Conservation (phyloP, 2,113 vertebrate genomes). For the Caranx ignobilis region DNA sequence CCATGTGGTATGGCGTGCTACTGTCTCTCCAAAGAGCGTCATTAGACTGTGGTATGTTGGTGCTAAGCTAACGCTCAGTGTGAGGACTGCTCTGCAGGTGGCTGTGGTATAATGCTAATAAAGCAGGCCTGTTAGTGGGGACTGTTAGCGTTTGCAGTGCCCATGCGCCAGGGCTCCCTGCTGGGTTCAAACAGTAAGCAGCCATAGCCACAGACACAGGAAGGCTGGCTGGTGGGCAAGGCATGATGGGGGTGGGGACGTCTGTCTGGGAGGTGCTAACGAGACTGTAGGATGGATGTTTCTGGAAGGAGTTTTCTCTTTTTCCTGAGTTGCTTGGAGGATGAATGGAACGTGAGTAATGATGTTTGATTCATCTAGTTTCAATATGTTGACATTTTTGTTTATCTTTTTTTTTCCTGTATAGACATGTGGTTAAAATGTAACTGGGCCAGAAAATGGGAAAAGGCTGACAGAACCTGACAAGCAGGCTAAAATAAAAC, state of each 20-base stretch:
- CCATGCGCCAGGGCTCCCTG: slow-evolving; percentile 50
- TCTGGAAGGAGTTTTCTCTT: slow-evolving; percentile 11
- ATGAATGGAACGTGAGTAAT: neutral
- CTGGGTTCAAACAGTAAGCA: slow-evolving; percentile 74
- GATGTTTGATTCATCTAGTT: neutral
- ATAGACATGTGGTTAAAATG: neutral
- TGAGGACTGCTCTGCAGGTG: slow-evolving; percentile 67
- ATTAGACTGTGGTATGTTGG: slow-evolving; percentile 55
- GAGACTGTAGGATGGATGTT: slow-evolving; percentile 33
- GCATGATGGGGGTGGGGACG: slow-evolving; percentile 38
- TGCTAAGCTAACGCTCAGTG: slow-evolving; percentile 60
- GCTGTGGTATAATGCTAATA: slow-evolving; percentile 70
- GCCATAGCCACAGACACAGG: slow-evolving; percentile 59
- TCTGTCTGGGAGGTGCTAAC: slow-evolving; percentile 68
- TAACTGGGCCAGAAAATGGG: neutral
- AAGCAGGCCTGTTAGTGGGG: slow-evolving; percentile 69
- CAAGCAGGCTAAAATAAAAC: neutral
- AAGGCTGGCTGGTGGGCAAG: slow-evolving; percentile 57
- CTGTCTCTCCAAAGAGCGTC: slow-evolving; percentile 47
- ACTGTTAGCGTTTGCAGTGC: slow-evolving; percentile 60
- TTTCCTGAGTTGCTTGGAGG: slow-evolving; percentile 24
- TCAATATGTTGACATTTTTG: neutral
- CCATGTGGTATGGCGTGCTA: slow-evolving; percentile 31
- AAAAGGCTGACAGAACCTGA: neutral
- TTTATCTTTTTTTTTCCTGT: neutral